Evolutionary conservation across 2,797 vertebrate species (phyloP), one percentile per base, ranked within the genome.

Genomic region (Lepilemur septentrionalis): DNA sequence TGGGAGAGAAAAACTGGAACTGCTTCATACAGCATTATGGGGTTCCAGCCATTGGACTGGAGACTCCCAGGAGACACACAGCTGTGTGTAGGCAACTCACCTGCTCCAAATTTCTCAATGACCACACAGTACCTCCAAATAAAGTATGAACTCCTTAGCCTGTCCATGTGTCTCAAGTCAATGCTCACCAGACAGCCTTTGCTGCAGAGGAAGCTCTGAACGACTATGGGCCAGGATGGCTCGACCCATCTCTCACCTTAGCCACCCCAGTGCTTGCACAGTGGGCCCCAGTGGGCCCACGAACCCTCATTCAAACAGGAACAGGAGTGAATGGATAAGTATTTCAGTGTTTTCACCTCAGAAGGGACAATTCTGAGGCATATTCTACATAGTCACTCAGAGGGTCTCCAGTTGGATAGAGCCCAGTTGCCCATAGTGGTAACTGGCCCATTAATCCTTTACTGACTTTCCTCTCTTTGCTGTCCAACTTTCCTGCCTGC

Each of bases 41-140:
- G 38, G 17, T 8, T 38, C 48, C 17, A 48, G 35, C 0, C 6
- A 46, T 5, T 28, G 18, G 17, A 32, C 50, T 65, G 35, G 57
- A 72, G 70, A 75, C 2, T 0, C 11, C n/a, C 30, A 46, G 59
- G 41, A 86, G 46, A 90, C 57, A 50, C 12, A 17, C 2, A 6
- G 38, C 48, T 57, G 10, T 18, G 20, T n/a, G 20, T 13, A 35
- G 65, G 52, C 28, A 59, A 43, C 12, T 25, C 0, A 0, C 2
- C 30, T 2, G 12, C 4, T 55, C 80, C 18, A 43, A 23, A 63
- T 50, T 30, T 86, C 52, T 79, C 38, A 55, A 0, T 3, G 80
- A 18, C 57, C 28, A 41, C 8, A 22, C 28, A 55, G 35, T 52
- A n/a, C n/a, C 22, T 67, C 32, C 59, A 46, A 23, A 65, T n/a